Evolutionary conservation across 2,888 invertebrate species (phyloP), one percentile per base, ranked within the genome.

Genomic region (Baccha elongata): DNA sequence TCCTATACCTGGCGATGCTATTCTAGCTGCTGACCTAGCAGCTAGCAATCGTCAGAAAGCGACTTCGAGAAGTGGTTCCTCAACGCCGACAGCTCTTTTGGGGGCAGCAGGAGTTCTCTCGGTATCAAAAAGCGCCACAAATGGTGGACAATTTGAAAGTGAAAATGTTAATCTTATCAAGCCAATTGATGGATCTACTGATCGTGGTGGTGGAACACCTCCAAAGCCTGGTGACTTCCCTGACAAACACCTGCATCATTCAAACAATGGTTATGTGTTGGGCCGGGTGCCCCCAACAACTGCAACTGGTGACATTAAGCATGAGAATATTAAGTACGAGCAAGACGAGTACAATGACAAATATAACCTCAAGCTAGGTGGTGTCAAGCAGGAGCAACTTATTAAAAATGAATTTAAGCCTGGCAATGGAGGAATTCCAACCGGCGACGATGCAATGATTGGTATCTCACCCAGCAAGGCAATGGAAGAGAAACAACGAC

Each of bases 401-500:
- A 87, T 87, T 55, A 87, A 87, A 83, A 87, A 88, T 48, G 89
- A 89, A 85, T 87, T 78, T 64, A 88, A 86, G 65, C 74, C 85
- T 48, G 86, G 84, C 68, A 85, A 85, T 37, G 79, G 86, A 21
- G 65, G 55, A 13, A 64, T 26, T 3, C 11, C 32, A n/a, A 11
- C 53, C 46, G 58, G 46, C 62, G 80, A 83, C 50, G 60, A 76
- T 42, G 62, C 81, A 84, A 60, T 79, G 53, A 71, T 58, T 19
- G 50, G 62, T 11, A 62, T 23, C 11, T 52, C 78, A 5, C 48
- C 62, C 32, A 62, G 64, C 23, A 32, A 44, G 55, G 15, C 65
- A 53, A 40, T 75, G 32, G 83, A 83, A 37, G 74, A 73, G 21
- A 81, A 84, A 42, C 76, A 83, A 73, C 71, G 78, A 69, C 67